Percentiles rank a stretch among this genome's conserved stretches.
These are phyloP conservation scores for Macrostomum lignano DNA, from an alignment of 1,140 invertebrate species.

Conservation along the genomic window DNA sequence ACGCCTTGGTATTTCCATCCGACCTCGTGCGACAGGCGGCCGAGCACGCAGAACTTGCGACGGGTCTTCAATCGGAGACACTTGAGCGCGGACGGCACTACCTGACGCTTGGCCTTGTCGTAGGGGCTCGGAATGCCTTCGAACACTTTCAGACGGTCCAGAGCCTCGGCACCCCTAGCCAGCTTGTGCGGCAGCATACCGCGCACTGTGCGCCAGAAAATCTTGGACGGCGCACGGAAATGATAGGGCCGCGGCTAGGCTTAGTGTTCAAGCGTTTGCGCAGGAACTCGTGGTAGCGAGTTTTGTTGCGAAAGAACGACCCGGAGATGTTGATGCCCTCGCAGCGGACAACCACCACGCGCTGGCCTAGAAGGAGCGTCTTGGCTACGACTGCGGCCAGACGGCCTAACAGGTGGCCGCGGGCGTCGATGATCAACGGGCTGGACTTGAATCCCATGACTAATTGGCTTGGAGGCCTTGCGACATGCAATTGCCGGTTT, in stretches of 20 bases:
- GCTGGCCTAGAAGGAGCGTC: conserved; percentile 47
- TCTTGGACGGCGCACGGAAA: conserved; percentile 74
- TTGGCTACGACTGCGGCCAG: conserved; percentile 76
- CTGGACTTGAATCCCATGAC: no score
- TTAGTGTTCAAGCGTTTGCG: conserved; percentile 92
- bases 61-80: conserved; percentile 76
- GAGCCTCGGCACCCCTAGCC: conserved; percentile 61
- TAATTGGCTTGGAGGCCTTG: no score
- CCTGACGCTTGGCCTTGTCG: conserved; percentile 64
- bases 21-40: conserved; percentile 79
- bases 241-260: conserved; percentile 90
- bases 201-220: conserved; percentile 78
- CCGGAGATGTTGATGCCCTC: conserved; percentile 94
- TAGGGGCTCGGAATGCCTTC: conserved; percentile 87
- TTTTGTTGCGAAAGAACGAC: conserved; percentile 64
- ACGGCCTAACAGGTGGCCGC: conserved; percentile 76
- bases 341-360: conserved; percentile 39
- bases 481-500: no score
- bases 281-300: conserved; percentile 78
- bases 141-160: conserved; percentile 61
- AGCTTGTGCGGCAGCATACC: conserved; percentile 98
- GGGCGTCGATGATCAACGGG: conserved; percentile 83
- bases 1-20: conserved; percentile 97
- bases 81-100: conserved; percentile 71
- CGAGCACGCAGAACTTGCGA: conserved; percentile 79